These are phyloP conservation scores for Lissonota sp. DNA, from an alignment of 2,888 invertebrate genomes.

Conservation along the genomic window DNA sequence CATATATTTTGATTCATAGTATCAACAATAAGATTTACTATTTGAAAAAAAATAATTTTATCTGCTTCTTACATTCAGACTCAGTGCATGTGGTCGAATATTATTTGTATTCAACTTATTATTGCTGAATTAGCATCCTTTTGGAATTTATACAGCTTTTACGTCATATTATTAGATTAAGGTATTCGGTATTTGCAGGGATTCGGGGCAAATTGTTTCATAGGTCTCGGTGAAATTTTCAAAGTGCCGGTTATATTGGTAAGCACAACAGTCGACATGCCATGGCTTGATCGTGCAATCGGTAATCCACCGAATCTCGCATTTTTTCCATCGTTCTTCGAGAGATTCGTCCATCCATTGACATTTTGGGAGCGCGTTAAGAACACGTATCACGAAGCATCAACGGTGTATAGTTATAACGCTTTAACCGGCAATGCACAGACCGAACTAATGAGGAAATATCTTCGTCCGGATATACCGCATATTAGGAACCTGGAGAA, in stretches of 20 bases:
- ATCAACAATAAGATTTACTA: no score
- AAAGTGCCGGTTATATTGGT: slow-evolving; percentile 86
- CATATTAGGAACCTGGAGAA: slow-evolving; percentile 66
- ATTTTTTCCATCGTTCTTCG: slow-evolving; percentile 84
- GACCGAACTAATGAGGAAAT: slow-evolving; percentile 68
- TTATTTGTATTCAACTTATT: no score
- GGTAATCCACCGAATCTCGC: slow-evolving; percentile 87
- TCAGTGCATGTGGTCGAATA: no score
- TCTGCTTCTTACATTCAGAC: no score
- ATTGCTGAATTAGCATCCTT: no score
- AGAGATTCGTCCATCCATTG: slow-evolving; percentile 54
- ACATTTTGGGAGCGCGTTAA: slow-evolving; percentile 60
- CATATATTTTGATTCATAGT: no score
- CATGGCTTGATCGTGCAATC: slow-evolving; percentile 86
- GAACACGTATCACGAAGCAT: slow-evolving; percentile 53
- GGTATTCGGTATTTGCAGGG: slow-evolving; percentile 68
- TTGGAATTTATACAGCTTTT: no score
- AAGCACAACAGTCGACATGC: slow-evolving; percentile 86
- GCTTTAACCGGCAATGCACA: slow-evolving; percentile 60
- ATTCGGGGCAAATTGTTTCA: slow-evolving; percentile 87
- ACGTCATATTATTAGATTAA: no score
- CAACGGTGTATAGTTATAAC: slow-evolving; percentile 41
- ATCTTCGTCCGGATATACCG: slow-evolving; percentile 67
- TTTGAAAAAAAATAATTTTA: no score
- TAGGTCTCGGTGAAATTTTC: slow-evolving; percentile 86